Evolutionary conservation across 92 coral and sea anemone species (phyloP).

Genomic region (Actinernus sp.): DNA sequence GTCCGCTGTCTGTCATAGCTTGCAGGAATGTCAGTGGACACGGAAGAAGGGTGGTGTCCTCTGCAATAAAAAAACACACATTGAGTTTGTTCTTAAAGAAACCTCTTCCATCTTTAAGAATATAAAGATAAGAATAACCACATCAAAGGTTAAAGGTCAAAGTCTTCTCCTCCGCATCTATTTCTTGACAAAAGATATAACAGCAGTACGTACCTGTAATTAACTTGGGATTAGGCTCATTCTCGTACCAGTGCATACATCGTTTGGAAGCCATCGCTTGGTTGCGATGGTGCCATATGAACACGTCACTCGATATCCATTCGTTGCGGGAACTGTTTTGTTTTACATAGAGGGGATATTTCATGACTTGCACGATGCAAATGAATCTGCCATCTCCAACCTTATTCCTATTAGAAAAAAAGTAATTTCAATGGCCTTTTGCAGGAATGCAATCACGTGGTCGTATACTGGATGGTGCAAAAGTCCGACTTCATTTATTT

Average conservation of each 20-base stretch:
- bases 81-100: background rate
- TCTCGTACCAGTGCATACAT: conserved; percentile 27
- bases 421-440: no score
- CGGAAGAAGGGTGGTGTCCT: conserved; percentile 12
- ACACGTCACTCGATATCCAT: conserved; percentile 77
- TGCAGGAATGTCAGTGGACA: conserved; percentile 21
- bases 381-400: conserved; percentile 3
- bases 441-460: no score
- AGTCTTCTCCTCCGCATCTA: no score
- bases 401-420: no score
- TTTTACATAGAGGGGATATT: background rate
- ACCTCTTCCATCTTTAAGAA: background rate
- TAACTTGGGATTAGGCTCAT: conserved; percentile 18
- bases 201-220: conserved; percentile 14
- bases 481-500: no score
- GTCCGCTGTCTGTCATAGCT: conserved; percentile 6
- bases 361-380: background rate
- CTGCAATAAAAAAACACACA: background rate
- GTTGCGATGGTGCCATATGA: conserved; percentile 29
- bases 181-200: no score
- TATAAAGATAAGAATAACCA: no score
- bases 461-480: no score
- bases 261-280: background rate
- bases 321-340: conserved; percentile 24
- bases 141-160: no score